phyloP scores from a whole-genome alignment of 2,797 vertebrate species.

The Cuniculus paca region DNA sequence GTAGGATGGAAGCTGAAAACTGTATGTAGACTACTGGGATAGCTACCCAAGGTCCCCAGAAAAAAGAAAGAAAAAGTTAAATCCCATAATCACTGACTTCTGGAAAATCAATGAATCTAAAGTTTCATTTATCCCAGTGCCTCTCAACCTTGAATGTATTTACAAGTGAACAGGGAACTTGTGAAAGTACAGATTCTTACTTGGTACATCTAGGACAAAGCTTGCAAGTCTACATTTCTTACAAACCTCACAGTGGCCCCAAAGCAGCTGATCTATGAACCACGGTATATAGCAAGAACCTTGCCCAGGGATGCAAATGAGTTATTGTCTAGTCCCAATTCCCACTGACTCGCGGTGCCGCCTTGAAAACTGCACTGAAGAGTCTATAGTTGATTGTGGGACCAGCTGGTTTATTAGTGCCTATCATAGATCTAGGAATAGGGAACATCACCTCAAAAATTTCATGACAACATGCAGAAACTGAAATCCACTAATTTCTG shows the following conservation, averaged over 20 bases:
- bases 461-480: not conserved
- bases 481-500: constrained; percentile 14
- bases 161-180: not conserved
- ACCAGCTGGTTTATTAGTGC: not conserved
- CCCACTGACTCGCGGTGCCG: not conserved
- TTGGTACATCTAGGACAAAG: not conserved
- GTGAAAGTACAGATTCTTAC: not conserved
- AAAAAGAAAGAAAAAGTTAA: not conserved
- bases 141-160: not conserved
- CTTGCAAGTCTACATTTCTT: not conserved
- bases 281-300: not conserved
- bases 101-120: not conserved
- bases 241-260: not conserved
- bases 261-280: not conserved
- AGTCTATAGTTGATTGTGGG: not conserved
- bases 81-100: not conserved
- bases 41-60: not conserved
- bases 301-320: not conserved
- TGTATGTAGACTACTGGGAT: not conserved
- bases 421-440: not conserved
- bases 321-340: not conserved
- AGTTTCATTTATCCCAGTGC: not conserved
- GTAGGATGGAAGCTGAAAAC: not conserved
- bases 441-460: not conserved
- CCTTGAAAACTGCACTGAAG: not conserved